Evolutionary conservation across 2,113 vertebrate species (phyloP), one percentile per base, ranked within the genome.

Genomic region (Solea solea): DNA sequence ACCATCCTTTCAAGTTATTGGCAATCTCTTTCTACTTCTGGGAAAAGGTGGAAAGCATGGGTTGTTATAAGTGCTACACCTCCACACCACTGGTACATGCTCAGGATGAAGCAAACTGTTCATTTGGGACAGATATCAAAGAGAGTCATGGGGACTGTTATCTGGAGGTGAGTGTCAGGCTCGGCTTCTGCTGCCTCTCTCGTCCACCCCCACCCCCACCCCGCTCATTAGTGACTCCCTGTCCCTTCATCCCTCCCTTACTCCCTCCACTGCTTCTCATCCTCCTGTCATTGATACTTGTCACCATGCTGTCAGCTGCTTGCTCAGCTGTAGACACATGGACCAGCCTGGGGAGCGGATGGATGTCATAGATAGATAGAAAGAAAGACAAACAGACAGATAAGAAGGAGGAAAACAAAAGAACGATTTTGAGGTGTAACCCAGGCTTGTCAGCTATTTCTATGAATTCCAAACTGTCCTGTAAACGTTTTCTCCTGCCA

Each of bases 291-390:
- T 68, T 77, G 70, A 39, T 81, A 74, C 78, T 74, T 82, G 80
- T 85, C 86, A 80, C 68, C 0, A 1, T 25, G 75, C 86, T 85
- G 86, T 88, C 87, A 86, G 82, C 76, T 72, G 86, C 69, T 80
- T 48, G 82, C 86, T 86, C 81, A 72, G 7, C 79, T 88, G 83
- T 74, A 64, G 85, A 84, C 68, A 45, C 46, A 16, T 2, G 16
- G 56, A 77, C 48, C 62, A 74, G 72, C 61, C 83, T 51, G 59
- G 79, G 70, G 80, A 74, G 45, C 7, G 63, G 61, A 57, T 51
- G 67, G 55, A 78, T 69, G 57, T 76, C 52, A 78, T 4, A n/a
- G 75, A 80, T 12, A 40, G 62, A 74, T 39, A 49, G 65, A n/a
- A n/a, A n/a, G n/a, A 73, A 39, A 67, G 49, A 42, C 41, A 39